Evolutionary conservation across 2,113 vertebrate species (phyloP), one percentile per base, ranked within the genome.

Genomic region (Sclerurus mexicanus): DNA sequence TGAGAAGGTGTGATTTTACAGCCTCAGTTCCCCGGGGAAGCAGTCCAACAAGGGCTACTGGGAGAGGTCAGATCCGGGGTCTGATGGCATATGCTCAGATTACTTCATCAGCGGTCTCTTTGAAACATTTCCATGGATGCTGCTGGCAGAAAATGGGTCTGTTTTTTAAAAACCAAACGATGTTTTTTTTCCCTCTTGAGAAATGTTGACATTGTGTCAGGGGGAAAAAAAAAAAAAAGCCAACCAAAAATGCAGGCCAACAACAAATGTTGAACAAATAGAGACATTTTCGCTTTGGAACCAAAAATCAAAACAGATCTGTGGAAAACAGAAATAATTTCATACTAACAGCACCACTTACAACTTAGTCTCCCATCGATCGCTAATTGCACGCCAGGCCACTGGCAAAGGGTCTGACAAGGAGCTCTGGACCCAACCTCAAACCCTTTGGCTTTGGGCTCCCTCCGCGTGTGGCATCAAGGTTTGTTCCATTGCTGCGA

Each of bases 291-390:
- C 55, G 58, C 72, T 93, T 90, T 88, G 90, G 88, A 95, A 90
- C 50, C 46, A 62, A 77, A 94, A 93, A 90, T 95, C 79, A 84
- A 93, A 96, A 96, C 84, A 97, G 88, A 93, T 83, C 90, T 93
- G 79, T 67, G 69, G 63, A 80, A 92, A 96, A 56, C 63, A 94
- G 88, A 85, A 93, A 92, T 94, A 67, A 95, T 96, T 94, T 77
- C 90, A 53, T 64, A 11, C 28, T 10, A 68, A 58, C 55, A 58
- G 88, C 6, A 4, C 37, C 3, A 24, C 63, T 80, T 53, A 46
- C 82, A 89, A 42, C 52, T 68, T 50, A 21, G 1, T 4, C 74
- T 89, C 8, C 14, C 40, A 46, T 58, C 0, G 2, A 10, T 55
- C 55, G 77, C 39, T 52, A 56, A 66, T 90, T 72, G 30, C 49